Conservation (phyloP, 2,888 invertebrate genomes). For the Zootermopsis nevadensis region DNA sequence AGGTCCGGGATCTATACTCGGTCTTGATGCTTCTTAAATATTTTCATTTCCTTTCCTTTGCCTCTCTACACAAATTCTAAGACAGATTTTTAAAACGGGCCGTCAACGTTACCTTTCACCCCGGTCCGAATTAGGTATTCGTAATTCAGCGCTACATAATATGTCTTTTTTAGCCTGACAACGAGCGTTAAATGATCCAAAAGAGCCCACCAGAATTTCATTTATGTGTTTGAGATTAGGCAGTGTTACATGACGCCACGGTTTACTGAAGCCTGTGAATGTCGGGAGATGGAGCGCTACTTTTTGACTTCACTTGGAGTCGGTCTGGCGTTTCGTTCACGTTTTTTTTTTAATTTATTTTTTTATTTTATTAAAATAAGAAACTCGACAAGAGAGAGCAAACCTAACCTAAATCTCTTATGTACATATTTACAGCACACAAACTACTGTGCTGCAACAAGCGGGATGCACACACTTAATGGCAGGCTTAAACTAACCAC, state of each 20-base stretch:
- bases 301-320: constrained; percentile 16
- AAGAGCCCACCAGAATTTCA: no score
- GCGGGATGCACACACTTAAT: not conserved
- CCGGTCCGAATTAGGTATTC: no score
- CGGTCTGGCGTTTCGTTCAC: constrained; percentile 13
- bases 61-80: no score
- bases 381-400: not conserved
- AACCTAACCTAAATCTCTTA: not conserved
- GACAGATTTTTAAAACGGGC: no score
- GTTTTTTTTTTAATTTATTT: not conserved
- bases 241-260: not conserved
- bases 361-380: not conserved
- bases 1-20: no score
- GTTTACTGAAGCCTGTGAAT: not conserved
- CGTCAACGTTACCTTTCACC: no score
- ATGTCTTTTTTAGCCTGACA: no score
- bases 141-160: no score
- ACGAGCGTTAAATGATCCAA: no score
- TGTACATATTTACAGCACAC: constrained; percentile 10
- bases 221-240: not conserved
- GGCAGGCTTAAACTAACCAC: not conserved
- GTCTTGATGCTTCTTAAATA: no score
- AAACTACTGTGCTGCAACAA: not conserved
- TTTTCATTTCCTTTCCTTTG: no score
- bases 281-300: constrained; percentile 5